Evolutionary conservation across 2,797 vertebrate genomes (phyloP).

Genomic region (Anguilla pacifica): DNA sequence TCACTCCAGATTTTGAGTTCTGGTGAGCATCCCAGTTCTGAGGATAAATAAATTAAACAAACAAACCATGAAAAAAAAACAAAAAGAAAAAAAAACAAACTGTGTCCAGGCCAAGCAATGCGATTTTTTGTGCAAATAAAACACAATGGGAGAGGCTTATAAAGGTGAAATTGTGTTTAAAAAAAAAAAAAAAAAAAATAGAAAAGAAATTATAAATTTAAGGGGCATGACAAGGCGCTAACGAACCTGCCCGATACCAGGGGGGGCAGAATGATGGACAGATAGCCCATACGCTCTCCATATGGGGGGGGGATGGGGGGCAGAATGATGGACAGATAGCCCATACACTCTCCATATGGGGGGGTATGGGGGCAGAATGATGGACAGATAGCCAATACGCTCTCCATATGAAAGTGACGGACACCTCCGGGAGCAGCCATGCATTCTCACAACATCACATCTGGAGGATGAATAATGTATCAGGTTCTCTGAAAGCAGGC

Average conservation of each 20-base stretch:
- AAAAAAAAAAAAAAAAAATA: too few relatives aligned
- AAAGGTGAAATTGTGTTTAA: too few relatives aligned
- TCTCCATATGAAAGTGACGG: constrained; percentile 43
- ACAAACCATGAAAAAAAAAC: neutral
- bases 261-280: neutral
- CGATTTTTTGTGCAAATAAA: neutral
- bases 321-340: too few relatives aligned
- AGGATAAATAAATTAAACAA: neutral
- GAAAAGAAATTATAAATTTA: too few relatives aligned
- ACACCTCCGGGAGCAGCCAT: constrained; percentile 24
- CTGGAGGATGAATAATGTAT: constrained; percentile 51
- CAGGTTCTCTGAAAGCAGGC: neutral
- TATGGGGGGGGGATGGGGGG: neutral
- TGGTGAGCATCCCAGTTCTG: neutral
- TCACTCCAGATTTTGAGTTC: neutral
- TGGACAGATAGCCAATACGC: constrained; percentile 36
- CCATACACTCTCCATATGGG: too few relatives aligned
- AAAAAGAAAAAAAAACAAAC: too few relatives aligned
- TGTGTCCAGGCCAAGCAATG: too few relatives aligned
- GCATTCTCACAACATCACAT: constrained; percentile 35
- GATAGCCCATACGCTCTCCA: too few relatives aligned
- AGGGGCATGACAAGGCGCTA: neutral
- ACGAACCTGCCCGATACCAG: neutral
- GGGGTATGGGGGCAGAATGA: neutral
- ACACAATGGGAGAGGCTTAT: too few relatives aligned